Evolutionary conservation across 2,797 vertebrate genomes (phyloP), one percentile per base, ranked within the genome.

Genomic region (Tiaroga cobitis): DNA sequence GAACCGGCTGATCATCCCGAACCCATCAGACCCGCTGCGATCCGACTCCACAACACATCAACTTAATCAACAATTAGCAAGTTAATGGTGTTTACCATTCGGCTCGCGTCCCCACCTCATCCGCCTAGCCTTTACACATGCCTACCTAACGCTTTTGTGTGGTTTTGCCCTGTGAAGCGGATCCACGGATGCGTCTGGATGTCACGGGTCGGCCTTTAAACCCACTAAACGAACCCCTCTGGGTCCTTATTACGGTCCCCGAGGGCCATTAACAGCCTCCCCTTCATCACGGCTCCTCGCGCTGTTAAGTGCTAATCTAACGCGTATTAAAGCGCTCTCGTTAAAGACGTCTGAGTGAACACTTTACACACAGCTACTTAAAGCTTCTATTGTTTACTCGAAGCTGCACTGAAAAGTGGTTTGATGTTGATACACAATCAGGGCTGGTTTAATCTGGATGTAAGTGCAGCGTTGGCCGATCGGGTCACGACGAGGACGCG

Each of bases 21-120:
- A 93, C 95, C 93, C 96, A 96, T 97, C 96, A 97, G 96, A 96
- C 96, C 97, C 89, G 96, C 97, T 97, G 97, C 92, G 97, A 94
- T 92, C 95, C 93, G 95, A 95, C 95, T 96, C 96, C 97, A 96
- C 96, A 95, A 37, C 37, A 37, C 37, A 37, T 37, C 37, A 37
- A 37, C 37, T 37, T 6, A 5, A 37, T 37, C 37, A 37, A 37
- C 37, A 37, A 1, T 37, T 37, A 37, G n/a, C 6, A 37, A 6
- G 5, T 6, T 97, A 96, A 96, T 94, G 95, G 95, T 97, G 94
- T 97, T 97, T 96, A 96, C 95, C 96, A 94, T 97, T 97, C 94
- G 29, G 93, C 96, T 96, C 96, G 95, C 95, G 96, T 95, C 93
- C 95, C 96, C 92, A 84, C 90, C 91, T 92, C 93, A 89, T 91